Base-by-base conservation (phyloP, 2,797 vertebrate genomes). In the Buphagus erythrorhynchus region DNA sequence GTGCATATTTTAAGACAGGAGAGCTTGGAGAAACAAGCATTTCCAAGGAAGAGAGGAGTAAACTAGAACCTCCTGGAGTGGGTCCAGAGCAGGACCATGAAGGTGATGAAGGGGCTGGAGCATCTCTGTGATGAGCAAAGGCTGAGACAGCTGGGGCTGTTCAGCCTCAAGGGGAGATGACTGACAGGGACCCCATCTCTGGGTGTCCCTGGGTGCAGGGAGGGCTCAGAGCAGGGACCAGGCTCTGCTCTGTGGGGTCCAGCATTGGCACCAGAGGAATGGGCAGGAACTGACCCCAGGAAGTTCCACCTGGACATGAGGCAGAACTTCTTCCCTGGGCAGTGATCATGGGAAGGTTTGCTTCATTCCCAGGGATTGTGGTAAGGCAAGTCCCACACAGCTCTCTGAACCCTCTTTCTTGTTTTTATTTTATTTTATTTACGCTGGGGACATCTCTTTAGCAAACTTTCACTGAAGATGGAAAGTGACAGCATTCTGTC, bases 231-330 rank as follows among this genome's bases (percentile, higher is more conserved):
- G 26, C 38, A 72, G 24, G 46, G 9, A 16, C 10, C 28, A 45
- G 52, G 22, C 28, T 7, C 36, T 51, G 71, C 22, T 19, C n/a
- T 1, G 2, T 5, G 12, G 18, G 33, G 14, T 2, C 40, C 33
- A 46, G 28, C 8, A 73, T 3, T 4, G n/a, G n/a, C 12, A 42
- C 33, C 8, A 5, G 35, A 28, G 26, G 46, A 26, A 54, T 0
- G 7, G 33, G 7, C 40, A 81, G 31, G 5, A 3, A n/a, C 7
- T 28, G 9, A 24, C 19, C 11, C 62, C 31, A 46, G 29, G 29
- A 31, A 61, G 4, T 1, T n/a, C 26, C 35, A 2, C 13, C 13
- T 29, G 42, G 13, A n/a, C 6, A 14, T 2, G 42, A n/a, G 15
- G 26, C 2, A 48, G 42, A 36, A 20, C 2, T 28, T 35, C 13